Percentiles rank a stretch among this genome's conserved stretches.
These are phyloP conservation scores for Anableps anableps DNA, from an alignment of 2,797 vertebrate genomes.

Conservation along the genomic window DNA sequence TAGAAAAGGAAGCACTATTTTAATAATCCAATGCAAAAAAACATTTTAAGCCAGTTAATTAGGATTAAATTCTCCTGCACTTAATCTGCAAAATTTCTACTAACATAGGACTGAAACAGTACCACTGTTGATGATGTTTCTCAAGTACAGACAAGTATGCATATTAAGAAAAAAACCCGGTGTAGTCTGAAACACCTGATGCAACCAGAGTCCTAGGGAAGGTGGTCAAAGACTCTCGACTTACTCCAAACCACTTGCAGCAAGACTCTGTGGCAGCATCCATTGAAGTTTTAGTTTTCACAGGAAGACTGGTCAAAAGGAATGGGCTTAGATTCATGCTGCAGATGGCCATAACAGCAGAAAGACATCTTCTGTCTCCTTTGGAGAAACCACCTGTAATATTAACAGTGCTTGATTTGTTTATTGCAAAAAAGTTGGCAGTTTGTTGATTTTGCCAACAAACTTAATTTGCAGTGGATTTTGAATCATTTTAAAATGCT, in stretches of 20 bases:
- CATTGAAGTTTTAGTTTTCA: too few species aligned
- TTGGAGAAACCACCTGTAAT: background rate
- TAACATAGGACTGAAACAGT: background rate
- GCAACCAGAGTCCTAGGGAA: too few species aligned
- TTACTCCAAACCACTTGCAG: too few species aligned
- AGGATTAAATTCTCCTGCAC: background rate
- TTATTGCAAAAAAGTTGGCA: too few species aligned
- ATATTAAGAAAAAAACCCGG: too few species aligned
- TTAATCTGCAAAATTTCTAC: background rate
- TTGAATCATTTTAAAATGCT: background rate
- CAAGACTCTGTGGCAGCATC: too few species aligned
- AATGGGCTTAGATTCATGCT: background rate
- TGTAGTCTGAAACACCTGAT: too few species aligned
- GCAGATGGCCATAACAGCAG: background rate
- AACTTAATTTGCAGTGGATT: background rate
- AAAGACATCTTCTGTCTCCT: background rate
- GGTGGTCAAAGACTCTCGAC: too few species aligned
- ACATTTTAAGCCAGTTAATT: background rate
- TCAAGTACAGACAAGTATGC: too few species aligned
- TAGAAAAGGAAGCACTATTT: background rate
- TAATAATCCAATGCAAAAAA: background rate
- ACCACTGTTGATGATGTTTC: too few species aligned
- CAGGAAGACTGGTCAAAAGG: background rate
- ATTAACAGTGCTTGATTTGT: background rate
- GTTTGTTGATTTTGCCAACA: too few species aligned